Evolutionary conservation across 2,113 vertebrate species (phyloP), one percentile per base, ranked within the genome.

Genomic region (Typhlomys cinereus): DNA sequence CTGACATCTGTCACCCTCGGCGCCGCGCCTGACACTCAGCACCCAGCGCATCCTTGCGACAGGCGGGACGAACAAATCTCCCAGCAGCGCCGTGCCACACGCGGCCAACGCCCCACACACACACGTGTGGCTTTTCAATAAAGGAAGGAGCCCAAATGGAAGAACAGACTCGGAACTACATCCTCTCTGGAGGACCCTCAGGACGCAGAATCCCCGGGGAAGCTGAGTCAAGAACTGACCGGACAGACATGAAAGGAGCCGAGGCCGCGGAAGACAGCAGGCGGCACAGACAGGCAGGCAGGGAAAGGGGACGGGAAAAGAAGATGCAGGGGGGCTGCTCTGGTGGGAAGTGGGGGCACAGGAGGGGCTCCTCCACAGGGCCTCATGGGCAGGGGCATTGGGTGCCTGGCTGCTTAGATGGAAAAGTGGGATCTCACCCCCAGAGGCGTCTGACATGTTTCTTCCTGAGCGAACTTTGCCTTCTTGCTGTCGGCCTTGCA

Each of bases 21-120:
- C 39, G 31, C 25, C 62, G 50, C 34, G 92, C 29, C 64, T 52
- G 54, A 46, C 70, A 64, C 44, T 50, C 10, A 36, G 54, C 4
- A 48, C 61, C 54, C 46, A 36, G n/a, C 79, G 76, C 87, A 95
- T 61, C 78, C 46, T 73, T n/a, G 36, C 78, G 82, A 46, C 62
- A 90, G 79, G 44, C 36, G 12, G 59, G 78, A 91, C 18, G 29
- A 85, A 57, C 41, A 74, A 95, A 73, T 36, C 46, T 90, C 62
- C n/a, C n/a, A n/a, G n/a, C n/a, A 88, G 46, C 82, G 78, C 17
- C 34, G 12, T 23, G 23, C 80, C 61, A 50, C 41, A 82, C 52
- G 66, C 70, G 81, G n/a, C 27, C 4, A 14, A 54, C 66, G 29
- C 70, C 81, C 64, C 82, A 62, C 27, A 39, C 41, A 46, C 25